Evolutionary conservation across 2,113 vertebrate species (phyloP), one percentile per base, ranked within the genome.

Genomic region (Ranitomeya imitator): DNA sequence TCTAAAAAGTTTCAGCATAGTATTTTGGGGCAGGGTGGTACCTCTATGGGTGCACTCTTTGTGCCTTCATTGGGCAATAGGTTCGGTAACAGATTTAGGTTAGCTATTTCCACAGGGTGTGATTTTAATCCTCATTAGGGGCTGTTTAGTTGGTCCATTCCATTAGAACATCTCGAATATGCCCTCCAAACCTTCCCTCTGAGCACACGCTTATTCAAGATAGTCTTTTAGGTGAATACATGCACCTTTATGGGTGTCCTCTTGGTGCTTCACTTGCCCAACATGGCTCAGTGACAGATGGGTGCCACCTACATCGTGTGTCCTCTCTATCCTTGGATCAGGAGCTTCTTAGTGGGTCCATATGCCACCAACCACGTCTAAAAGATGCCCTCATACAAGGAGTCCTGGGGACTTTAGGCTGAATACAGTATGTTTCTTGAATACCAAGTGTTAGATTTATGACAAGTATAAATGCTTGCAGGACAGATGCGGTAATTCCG

Each of bases 361-460:
- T 60, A 45, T 45, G 37, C 37, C 5, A 6, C 61, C 61, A 63
- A 1, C 19, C 7, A 63, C n/a, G n/a, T n/a, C n/a, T n/a, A n/a
- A n/a, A 21, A 51, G 13, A 7, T 76, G 6, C 7, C 37, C 73
- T 76, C 52, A 45, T 45, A 45, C 37, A 45, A 45, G 37, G 37
- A 45, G 37, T 45, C 37, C 37, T n/a, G 21, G 73, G 45, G 45
- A 51, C 21, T 21, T 52, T 51, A 5, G 73, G 16, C 21, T 10
- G 45, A 51, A 76, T 21, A 76, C 73, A 76, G 73, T 52, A 15
- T 11, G 19, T 76, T 76, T 76, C 16, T 52, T 52, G 73, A 76
- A 76, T 76, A 76, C 45, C 73, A 76, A 76, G 45, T n/a, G n/a
- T n/a, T n/a, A n/a, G n/a, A 83, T 83, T 83, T 83, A 71, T 69